Percentiles rank a stretch among this genome's conserved stretches.
phyloP scores from a whole-genome alignment of 2,113 vertebrate species.

The Sigmodon hispidus region DNA sequence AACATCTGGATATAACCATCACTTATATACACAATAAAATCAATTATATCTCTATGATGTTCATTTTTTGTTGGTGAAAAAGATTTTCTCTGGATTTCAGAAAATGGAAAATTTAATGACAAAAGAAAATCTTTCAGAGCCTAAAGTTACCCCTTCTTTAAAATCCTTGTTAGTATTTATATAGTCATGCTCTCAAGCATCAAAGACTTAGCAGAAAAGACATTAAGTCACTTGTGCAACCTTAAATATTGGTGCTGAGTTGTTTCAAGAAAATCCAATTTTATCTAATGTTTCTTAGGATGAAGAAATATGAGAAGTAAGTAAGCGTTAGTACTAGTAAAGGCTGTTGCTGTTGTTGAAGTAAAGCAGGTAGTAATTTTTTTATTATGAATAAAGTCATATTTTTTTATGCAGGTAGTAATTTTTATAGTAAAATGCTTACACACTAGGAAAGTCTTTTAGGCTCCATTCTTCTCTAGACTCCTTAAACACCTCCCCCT shows the following conservation, averaged over 20 bases:
- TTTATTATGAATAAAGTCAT: too few species aligned
- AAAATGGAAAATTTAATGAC: not conserved
- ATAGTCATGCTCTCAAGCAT: not conserved
- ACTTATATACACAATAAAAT: not conserved
- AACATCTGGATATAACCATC: not conserved
- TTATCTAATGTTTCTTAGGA: not conserved
- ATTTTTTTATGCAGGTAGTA: not conserved
- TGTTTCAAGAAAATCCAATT: not conserved
- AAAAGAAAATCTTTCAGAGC: not conserved
- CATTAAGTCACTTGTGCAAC: not conserved
- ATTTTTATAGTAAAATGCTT: not conserved
- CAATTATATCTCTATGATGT: not conserved
- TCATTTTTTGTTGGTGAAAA: not conserved
- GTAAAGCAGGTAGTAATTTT: not conserved
- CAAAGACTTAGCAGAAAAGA: not conserved
- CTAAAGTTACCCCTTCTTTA: not conserved
- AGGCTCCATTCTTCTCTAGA: not conserved
- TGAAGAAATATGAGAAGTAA: slow-evolving; percentile 14
- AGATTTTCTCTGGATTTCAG: not conserved
- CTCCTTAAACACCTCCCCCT: fast-evolving
- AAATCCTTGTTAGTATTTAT: not conserved
- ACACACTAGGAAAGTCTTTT: slow-evolving; percentile 8
- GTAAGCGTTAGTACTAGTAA: not conserved
- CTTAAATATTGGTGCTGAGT: not conserved
- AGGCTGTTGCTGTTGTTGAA: not conserved